Evolutionary conservation across 2,888 invertebrate genomes (phyloP), one percentile per base, ranked within the genome.

Genomic region (Strigamia transsilvanica): DNA sequence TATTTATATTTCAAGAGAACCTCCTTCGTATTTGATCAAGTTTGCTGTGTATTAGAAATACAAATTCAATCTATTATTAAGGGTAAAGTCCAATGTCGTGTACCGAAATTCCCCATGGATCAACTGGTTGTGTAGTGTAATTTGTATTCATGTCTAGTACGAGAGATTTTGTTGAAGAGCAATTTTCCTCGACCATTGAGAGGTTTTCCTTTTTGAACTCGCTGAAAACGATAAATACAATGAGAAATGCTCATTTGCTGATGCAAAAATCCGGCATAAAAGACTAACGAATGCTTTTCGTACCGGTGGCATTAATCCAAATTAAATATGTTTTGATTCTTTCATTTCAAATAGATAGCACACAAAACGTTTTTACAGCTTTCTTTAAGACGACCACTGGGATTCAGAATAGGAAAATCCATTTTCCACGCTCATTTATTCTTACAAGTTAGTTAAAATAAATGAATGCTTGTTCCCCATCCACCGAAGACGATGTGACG

Each of bases 391-490:
- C 13, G 61, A 21, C 61, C 12, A 7, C 12, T 10, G 61, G 61
- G 61, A 61, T 61, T 61, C 18, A 6, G 61, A 61, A 21, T 61
- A 6, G 23, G 61, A 61, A 23, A 61, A 61, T 18, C 61, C 61
- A 61, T 61, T 61, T 61, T 61, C 61, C 61, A n/a, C 61, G 61
- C 61, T 61, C 61, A 61, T 61, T 61, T 61, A 18, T 61, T 61
- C 61, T 21, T 61, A n/a, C n/a, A n/a, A n/a, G n/a, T n/a, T n/a
- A 15, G 61, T 61, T 61, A 61, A 61, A 61, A 61, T 61, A 61
- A 61, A 61, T 61, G 61, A 61, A 61, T 21, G 61, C 61, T 6
- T 38, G 46, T 61, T 21, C 23, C 61, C 61, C 21, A 61, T 61
- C 21, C 13, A 61, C 61, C 61, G 21, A 38, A 38, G 61, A n/a